Evolutionary conservation across 2,113 vertebrate genomes (phyloP).

Genomic region (Manacus vitellinus): DNA sequence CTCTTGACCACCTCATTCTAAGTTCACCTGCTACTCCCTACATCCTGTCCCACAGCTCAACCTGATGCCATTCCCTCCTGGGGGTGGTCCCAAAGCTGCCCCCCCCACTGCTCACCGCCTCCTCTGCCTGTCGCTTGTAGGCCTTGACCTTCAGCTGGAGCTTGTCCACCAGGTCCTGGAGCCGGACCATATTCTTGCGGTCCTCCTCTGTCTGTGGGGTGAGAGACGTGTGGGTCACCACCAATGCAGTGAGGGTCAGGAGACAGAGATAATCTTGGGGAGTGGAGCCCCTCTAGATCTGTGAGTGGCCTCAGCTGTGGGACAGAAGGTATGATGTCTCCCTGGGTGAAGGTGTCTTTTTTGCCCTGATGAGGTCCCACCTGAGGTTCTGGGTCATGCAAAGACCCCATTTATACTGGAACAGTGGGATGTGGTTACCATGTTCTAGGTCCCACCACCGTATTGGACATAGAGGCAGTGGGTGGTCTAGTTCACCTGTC

Average conservation of each 20-base stretch:
- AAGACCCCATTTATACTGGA: background rate
- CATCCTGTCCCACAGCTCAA: background rate
- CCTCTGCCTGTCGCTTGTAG: conserved; percentile 31
- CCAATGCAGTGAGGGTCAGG: background rate
- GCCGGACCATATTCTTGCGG: conserved; percentile 20
- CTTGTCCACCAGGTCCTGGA: conserved; percentile 29
- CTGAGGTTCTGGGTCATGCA: background rate
- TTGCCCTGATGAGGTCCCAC: background rate
- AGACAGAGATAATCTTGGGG: background rate
- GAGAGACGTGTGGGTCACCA: background rate
- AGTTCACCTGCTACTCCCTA: background rate
- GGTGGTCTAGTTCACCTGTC: background rate
- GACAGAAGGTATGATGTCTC: background rate
- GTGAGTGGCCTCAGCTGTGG: fast-evolving
- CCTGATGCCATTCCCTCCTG: no score
- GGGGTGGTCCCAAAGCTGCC: fast-evolving
- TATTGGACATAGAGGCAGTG: background rate
- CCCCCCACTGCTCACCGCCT: background rate
- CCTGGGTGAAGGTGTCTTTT: background rate
- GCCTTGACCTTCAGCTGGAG: conserved; percentile 35
- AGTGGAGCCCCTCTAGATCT: background rate
- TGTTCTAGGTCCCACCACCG: background rate
- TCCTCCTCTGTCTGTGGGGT: background rate
- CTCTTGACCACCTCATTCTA: background rate
- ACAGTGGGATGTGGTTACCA: fast-evolving